Base-by-base conservation (phyloP, 1,140 invertebrate species). In the Drosophila sturtevanti region DNA sequence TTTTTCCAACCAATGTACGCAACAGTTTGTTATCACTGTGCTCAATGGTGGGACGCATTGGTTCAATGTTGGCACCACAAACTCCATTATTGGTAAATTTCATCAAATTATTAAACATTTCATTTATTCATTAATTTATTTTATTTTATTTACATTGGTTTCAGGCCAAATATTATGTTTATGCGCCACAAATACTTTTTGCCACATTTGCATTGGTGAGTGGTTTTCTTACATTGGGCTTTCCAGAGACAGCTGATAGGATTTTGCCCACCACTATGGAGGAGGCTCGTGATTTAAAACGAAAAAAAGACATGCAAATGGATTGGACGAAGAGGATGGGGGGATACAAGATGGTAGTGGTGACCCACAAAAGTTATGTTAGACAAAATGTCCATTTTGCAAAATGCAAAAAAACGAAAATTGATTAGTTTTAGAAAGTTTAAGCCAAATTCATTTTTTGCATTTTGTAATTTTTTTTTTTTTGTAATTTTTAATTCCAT, bases 121-220 rank as follows among this genome's bases (percentile, higher is more conserved):
- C 1, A 0, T 10, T 10, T 6, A 10, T 3, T 24, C 4, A 24
- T 5, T 12, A n/a, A 2, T 0, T 1, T 7, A 9, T 7, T 52
- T n/a, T 14, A 1, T 14, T 10, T 18, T 54, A 11, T 12, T n/a
- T 14, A n/a, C n/a, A n/a, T n/a, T n/a, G n/a, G n/a, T 54, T 61
- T 10, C 21, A 91, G 90, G 72, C 85, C 22, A 81, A 90, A 35
- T 91, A 87, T 64, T 91, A 90, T 16, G 51, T 92, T 0, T 93
- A 93, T 84, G 92, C 96, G 18, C 96, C 96, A 1, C 93, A 96
- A n/a, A 93, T 96, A 6, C 91, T 96, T 18, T 96, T 96, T 91
- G 95, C 95, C 0, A 86, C 92, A 14, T 94, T 95, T 79, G 94
- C 95, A 6, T 85, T 96, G 7, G 78, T 94, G 2, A 94, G 94